phyloP scores from a whole-genome alignment of 2,888 invertebrate species.

The Charanyca ferruginea region DNA sequence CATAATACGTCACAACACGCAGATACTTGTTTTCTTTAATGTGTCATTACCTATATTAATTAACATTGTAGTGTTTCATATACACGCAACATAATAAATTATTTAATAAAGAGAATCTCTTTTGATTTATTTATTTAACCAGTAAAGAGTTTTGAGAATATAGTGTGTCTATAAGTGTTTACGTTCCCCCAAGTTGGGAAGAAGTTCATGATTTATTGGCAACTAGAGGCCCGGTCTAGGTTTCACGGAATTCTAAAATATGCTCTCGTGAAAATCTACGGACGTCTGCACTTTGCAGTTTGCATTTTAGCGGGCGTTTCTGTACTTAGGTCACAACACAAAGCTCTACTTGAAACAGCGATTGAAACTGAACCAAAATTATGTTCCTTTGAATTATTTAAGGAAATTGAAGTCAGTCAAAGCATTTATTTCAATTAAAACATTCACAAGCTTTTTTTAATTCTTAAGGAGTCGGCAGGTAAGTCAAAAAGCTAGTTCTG shows the following conservation, averaged over 20 bases:
- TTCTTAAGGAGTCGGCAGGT: too few relatives aligned
- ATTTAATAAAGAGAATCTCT: constrained; percentile 32
- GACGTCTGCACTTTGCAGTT: constrained; percentile 27
- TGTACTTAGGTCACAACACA: not conserved
- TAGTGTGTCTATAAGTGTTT: constrained; percentile 27
- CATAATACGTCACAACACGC: constrained; percentile 18
- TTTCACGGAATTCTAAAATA: constrained; percentile 40
- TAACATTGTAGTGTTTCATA: constrained; percentile 45
- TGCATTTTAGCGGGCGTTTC: not conserved
- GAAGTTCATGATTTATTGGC: constrained; percentile 19
- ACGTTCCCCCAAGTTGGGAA: constrained; percentile 6
- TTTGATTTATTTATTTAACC: constrained; percentile 48
- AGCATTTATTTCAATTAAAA: too few relatives aligned
- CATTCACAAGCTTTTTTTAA: too few relatives aligned
- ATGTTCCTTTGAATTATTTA: too few relatives aligned
- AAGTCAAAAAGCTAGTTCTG: too few relatives aligned
- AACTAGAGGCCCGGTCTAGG: constrained; percentile 4
- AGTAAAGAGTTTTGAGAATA: constrained; percentile 25
- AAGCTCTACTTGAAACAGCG: too few relatives aligned
- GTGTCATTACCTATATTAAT: constrained; percentile 56
- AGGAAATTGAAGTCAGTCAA: too few relatives aligned
- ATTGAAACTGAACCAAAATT: not conserved
- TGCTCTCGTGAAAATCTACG: constrained; percentile 10
- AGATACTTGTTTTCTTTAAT: constrained; percentile 57
- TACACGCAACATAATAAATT: constrained; percentile 50